Conservation (phyloP, 1,140 invertebrate species). For the fruit fly (Drosophila melanogaster) region DNA sequence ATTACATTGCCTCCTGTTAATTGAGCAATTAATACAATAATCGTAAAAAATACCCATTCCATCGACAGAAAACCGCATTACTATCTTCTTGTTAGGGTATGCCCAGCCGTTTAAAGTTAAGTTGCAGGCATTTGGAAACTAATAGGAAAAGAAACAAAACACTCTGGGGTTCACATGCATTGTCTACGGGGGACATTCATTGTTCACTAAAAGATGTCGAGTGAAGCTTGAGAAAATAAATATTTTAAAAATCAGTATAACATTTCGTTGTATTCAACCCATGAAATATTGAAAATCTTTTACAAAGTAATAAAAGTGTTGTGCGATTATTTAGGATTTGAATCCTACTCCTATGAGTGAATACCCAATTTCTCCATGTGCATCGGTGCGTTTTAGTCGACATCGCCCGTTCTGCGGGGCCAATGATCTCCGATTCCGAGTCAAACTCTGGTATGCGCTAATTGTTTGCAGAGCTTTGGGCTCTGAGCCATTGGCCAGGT, state of each 20-base stretch:
- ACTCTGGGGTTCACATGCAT: constrained; percentile 58
- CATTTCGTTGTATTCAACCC: no score
- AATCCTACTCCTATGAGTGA: no score
- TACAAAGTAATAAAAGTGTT: no score
- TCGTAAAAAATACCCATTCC: constrained; percentile 30
- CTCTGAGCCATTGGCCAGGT: constrained; percentile 41
- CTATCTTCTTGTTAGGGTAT: constrained; percentile 40
- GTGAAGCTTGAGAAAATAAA: neutral
- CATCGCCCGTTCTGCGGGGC: constrained; percentile 32
- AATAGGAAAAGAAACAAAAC: constrained; percentile 5
- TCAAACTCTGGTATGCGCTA: constrained; percentile 60
- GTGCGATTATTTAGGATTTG: no score
- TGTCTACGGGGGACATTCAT: constrained; percentile 26
- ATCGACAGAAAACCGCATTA: constrained; percentile 18
- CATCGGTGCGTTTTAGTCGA: constrained; percentile 30
- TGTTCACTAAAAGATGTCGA: neutral
- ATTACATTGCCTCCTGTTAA: constrained; percentile 8
- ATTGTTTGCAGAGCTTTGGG: constrained; percentile 55
- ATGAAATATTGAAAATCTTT: no score
- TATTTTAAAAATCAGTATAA: neutral
- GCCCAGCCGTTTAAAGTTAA: constrained; percentile 1
- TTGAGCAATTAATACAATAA: constrained; percentile 44
- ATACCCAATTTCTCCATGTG: neutral
- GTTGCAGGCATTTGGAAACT: constrained; percentile 14
- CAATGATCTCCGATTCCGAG: constrained; percentile 40